Percentiles rank a stretch among this genome's conserved stretches.
Conservation (phyloP, 2,888 invertebrate species). For the Altica lythri region DNA sequence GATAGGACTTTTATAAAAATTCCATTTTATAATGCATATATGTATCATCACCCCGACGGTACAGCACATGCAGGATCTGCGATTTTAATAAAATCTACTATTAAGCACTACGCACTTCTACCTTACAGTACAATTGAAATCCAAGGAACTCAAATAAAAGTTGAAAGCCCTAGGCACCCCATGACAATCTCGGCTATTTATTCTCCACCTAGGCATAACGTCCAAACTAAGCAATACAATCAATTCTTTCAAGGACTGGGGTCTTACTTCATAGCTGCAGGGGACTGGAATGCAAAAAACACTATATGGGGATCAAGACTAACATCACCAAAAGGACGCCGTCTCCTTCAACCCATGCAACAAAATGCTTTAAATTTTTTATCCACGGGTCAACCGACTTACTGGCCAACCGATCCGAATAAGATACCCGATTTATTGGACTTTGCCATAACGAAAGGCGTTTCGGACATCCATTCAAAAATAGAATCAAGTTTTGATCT, state of each 20-base stretch:
- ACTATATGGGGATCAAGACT: conserved; percentile 7
- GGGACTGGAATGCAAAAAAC: conserved; percentile 12
- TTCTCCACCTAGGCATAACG: conserved; percentile 5
- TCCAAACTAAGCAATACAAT: neutral
- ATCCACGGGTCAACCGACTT: conserved; percentile 5
- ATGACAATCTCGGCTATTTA: conserved; percentile 4
- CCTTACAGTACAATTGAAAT: neutral
- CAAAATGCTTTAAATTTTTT: neutral
- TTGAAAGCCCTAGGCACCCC: too few relatives aligned
- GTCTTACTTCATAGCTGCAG: neutral
- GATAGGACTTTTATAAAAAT: neutral
- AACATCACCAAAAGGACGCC: conserved; percentile 1
- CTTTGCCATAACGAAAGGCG: conserved; percentile 7
- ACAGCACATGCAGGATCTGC: neutral
- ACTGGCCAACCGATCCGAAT: conserved; percentile 6
- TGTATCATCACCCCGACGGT: neutral
- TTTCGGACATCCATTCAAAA: too few relatives aligned
- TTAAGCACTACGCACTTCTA: neutral
- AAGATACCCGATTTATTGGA: conserved; percentile 5
- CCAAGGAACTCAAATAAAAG: too few relatives aligned
- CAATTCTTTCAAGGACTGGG: neutral
- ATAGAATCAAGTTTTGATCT: too few relatives aligned
- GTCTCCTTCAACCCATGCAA: neutral
- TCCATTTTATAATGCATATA: neutral
- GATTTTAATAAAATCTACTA: neutral